These are phyloP conservation scores for Dendroctonus valens DNA, from an alignment of 1,140 invertebrate genomes.

Conservation along the genomic window DNA sequence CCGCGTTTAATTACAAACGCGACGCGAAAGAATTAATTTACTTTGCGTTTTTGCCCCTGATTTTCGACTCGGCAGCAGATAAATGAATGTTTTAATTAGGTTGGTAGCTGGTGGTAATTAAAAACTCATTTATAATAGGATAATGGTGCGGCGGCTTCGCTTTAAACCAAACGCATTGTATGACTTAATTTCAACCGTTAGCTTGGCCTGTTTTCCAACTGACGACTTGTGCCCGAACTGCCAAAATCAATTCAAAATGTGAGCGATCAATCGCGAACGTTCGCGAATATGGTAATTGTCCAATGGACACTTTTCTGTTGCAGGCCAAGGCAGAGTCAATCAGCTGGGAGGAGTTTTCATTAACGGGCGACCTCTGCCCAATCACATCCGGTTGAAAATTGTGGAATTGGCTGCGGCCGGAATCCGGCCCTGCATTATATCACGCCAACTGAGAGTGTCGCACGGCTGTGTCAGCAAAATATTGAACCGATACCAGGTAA, in stretches of 20 bases:
- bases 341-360: conserved; percentile 85
- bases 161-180: conserved; percentile 13
- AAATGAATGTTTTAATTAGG: conserved; percentile 29
- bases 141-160: conserved; percentile 18
- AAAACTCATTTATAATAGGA: conserved; percentile 25
- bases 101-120: conserved; percentile 23
- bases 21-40: conserved; percentile 16
- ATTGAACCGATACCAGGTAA: conserved; percentile 69
- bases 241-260: background rate
- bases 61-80: conserved; percentile 19
- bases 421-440: conserved; percentile 77
- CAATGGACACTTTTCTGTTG: conserved; percentile 41
- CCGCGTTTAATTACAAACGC: conserved; percentile 5
- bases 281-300: background rate
- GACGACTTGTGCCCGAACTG: no score
- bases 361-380: conserved; percentile 77
- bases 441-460: conserved; percentile 73
- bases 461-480: conserved; percentile 85
- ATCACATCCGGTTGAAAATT: conserved; percentile 75
- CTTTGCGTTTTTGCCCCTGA: conserved; percentile 15
- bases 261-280: background rate
- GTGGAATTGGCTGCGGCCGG: conserved; percentile 80
- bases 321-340: conserved; percentile 79
- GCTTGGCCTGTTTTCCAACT: background rate
- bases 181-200: conserved; percentile 18